Percentiles rank a stretch among this genome's conserved stretches.
Evolutionary conservation across 1,140 invertebrate species (phyloP).

Genomic region (Drosophila persimilis): DNA sequence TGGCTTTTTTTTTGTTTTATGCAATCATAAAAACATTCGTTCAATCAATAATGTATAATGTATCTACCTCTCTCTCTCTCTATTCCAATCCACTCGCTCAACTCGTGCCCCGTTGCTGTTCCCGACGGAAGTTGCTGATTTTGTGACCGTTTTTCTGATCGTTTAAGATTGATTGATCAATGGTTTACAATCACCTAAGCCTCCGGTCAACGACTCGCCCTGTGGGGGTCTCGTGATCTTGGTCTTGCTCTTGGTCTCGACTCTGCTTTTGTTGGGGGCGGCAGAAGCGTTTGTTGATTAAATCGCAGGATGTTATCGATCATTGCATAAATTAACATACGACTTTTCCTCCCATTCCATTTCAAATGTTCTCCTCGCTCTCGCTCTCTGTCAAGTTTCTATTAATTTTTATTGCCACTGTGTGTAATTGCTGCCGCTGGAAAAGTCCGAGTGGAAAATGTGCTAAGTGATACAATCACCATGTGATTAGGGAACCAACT

Average conservation of each 20-base stretch:
- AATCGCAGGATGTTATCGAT: constrained; percentile 81
- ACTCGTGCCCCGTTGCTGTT: constrained; percentile 19
- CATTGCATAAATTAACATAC: constrained; percentile 77
- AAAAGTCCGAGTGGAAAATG: no score
- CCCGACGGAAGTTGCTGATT: constrained; percentile 77
- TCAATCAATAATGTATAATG: constrained; percentile 43
- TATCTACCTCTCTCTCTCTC: constrained; percentile 10
- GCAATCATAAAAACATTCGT: constrained; percentile 52
- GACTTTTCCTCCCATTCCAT: constrained; percentile 19
- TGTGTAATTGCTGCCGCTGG: constrained; percentile 28
- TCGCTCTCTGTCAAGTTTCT: constrained; percentile 15
- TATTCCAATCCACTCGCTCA: constrained; percentile 45
- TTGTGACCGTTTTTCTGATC: constrained; percentile 64
- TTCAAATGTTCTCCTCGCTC: not conserved
- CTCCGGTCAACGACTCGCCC: constrained; percentile 51
- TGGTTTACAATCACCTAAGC: constrained; percentile 71
- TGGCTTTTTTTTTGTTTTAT: constrained; percentile 57
- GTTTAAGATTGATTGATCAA: constrained; percentile 79
- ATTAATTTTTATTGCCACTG: constrained; percentile 59
- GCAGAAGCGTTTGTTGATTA: constrained; percentile 65
- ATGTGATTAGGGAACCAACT: no score
- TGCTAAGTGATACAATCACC: no score
- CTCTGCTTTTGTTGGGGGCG: constrained; percentile 61
- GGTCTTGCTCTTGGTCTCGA: not conserved
- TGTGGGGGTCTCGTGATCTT: constrained; percentile 36